A percentile compares a stretch with the other conserved stretches of the same genome.
Evolutionary conservation across 2,797 vertebrate species (phyloP).

Genomic region (Clarias laeviceps): DNA sequence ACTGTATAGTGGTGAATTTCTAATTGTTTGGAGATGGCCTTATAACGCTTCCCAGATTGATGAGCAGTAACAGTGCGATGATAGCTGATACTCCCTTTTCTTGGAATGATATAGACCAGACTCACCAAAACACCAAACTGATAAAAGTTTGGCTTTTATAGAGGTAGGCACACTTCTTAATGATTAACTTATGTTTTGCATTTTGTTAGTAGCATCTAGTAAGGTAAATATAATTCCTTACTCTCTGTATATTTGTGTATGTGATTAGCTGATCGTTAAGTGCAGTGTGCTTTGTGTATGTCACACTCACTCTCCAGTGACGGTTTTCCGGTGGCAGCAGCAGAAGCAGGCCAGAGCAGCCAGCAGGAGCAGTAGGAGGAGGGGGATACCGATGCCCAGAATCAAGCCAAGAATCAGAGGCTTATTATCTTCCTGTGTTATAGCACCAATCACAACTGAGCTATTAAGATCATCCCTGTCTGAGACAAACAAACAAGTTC

Average conservation of each 20-base stretch:
- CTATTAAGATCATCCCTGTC: slow-evolving; percentile 29
- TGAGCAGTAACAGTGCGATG: background rate
- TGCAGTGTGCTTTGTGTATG: background rate
- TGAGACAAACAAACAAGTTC: slow-evolving; percentile 11
- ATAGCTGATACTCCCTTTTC: background rate
- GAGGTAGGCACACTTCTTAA: background rate
- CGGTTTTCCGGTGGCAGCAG: slow-evolving; percentile 72
- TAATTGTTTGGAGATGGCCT: background rate
- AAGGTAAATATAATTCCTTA: no score
- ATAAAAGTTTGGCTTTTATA: background rate
- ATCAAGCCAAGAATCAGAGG: slow-evolving; percentile 74
- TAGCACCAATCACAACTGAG: background rate
- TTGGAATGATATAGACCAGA: background rate
- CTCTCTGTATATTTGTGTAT: background rate
- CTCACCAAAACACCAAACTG: background rate
- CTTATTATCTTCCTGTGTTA: slow-evolving; percentile 38
- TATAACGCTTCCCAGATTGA: background rate
- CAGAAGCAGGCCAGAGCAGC: slow-evolving; percentile 71
- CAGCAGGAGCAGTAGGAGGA: slow-evolving; percentile 76
- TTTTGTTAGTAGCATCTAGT: background rate
- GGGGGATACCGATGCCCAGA: slow-evolving; percentile 80
- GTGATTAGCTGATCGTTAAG: background rate
- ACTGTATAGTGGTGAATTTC: background rate
- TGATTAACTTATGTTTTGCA: background rate
- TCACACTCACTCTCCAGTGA: slow-evolving; percentile 75